phyloP scores from a whole-genome alignment of 2,113 vertebrate species.

The Thymallus thymallus region DNA sequence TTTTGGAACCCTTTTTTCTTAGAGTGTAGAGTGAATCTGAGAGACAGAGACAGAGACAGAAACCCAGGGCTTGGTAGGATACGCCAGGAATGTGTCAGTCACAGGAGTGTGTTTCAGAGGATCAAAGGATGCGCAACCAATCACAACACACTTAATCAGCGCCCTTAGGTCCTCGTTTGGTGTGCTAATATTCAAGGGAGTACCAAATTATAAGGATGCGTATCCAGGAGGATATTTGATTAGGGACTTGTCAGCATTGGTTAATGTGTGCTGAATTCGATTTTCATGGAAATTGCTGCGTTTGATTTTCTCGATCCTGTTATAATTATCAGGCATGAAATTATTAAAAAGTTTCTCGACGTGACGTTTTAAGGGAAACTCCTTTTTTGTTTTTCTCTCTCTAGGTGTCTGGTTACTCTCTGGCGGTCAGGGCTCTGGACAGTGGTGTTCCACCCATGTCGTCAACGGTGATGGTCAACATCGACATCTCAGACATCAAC shows the following conservation, averaged over 20 bases:
- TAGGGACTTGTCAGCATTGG: not conserved
- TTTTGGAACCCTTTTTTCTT: too few relatives aligned
- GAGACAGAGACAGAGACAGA: not conserved
- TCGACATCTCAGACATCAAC: slow-evolving; percentile 93
- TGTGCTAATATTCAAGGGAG: not conserved
- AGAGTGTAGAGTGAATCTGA: not conserved
- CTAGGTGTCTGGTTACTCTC: slow-evolving; percentile 88
- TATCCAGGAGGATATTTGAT: slow-evolving; percentile 5
- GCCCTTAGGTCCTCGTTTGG: not conserved
- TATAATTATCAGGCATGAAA: slow-evolving; percentile 7
- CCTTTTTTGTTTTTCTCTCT: slow-evolving; percentile 28
- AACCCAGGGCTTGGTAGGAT: not conserved
- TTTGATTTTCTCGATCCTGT: slow-evolving; percentile 13
- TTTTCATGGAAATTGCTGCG: slow-evolving; percentile 13
- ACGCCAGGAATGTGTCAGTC: not conserved
- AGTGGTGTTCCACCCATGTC: slow-evolving; percentile 85
- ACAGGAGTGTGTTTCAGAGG: not conserved
- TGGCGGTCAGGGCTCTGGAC: slow-evolving; percentile 86
- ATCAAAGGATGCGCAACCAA: not conserved
- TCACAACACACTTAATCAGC: not conserved
- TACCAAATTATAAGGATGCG: not conserved
- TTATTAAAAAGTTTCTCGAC: not conserved
- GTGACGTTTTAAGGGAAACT: not conserved
- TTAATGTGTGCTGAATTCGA: not conserved
- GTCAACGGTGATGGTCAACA: slow-evolving; percentile 86